phyloP scores from a whole-genome alignment of 92 coral and sea anemone genomes.

The Paragorgia papillata region DNA sequence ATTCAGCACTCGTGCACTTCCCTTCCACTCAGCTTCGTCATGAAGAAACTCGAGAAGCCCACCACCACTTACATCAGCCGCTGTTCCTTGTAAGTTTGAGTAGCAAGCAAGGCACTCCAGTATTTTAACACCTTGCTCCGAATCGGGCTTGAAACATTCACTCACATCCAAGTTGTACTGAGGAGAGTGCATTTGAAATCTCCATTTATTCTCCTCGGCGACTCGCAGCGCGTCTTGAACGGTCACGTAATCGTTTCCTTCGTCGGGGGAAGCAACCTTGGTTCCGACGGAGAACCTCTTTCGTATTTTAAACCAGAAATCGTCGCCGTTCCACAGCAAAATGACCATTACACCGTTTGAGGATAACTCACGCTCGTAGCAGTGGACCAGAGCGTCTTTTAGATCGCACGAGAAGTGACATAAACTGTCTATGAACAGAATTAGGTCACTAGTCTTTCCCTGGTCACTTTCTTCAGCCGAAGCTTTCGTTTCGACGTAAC shows the following conservation, averaged over 20 bases:
- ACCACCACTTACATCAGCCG: conserved; percentile 2
- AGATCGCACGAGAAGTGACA: conserved; percentile 11
- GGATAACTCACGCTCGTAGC: conserved; percentile 21
- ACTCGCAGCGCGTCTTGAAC: conserved; percentile 28
- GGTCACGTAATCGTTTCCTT: conserved; percentile 34
- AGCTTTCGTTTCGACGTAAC: not conserved
- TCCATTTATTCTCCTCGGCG: conserved; percentile 30
- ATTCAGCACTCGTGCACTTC: not conserved
- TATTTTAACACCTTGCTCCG: conserved; percentile 19
- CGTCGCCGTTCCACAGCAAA: conserved; percentile 19
- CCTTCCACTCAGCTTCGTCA: not conserved
- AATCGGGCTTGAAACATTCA: conserved; percentile 37
- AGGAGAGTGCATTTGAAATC: conserved; percentile 3
- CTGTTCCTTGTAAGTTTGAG: conserved; percentile 34
- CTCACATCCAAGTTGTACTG: conserved; percentile 35
- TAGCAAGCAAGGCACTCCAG: conserved; percentile 37
- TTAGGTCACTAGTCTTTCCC: conserved; percentile 15
- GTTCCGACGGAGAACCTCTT: not conserved
- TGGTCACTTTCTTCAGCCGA: not conserved
- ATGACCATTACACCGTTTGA: conserved; percentile 14
- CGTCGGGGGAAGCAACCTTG: not conserved
- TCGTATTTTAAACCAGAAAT: conserved; percentile 42
- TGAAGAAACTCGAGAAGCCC: conserved; percentile 6
- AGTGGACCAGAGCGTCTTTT: conserved; percentile 22
- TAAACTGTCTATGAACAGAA: conserved; percentile 30